A percentile compares a stretch with the other conserved stretches of the same genome.
Evolutionary conservation across 2,797 vertebrate species (phyloP).

Genomic region (Diplodus sargus): DNA sequence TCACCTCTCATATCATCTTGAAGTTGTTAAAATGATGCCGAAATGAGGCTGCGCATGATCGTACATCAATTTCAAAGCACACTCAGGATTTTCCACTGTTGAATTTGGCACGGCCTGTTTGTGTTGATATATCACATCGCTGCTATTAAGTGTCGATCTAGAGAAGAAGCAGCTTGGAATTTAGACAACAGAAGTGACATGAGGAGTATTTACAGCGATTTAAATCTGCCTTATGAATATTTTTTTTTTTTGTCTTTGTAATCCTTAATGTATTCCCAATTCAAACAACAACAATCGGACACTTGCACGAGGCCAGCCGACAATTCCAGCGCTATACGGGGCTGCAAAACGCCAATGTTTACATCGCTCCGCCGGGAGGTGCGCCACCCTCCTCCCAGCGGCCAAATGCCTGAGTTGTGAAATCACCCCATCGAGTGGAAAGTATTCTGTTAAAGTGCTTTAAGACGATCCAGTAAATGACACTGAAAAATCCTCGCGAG

Average conservation of each 20-base stretch:
- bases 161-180: constrained; percentile 16
- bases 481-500: constrained; percentile 43
- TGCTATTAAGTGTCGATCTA: constrained; percentile 22
- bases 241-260: neutral
- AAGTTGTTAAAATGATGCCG: constrained; percentile 30
- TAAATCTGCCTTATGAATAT: neutral
- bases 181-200: neutral
- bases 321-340: constrained; percentile 16
- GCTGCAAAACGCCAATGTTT: constrained; percentile 56
- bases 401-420: constrained; percentile 66
- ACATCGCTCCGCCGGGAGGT: constrained; percentile 45
- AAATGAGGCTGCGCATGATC: constrained; percentile 3
- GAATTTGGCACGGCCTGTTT: constrained; percentile 30
- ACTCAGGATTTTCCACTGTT: constrained; percentile 42
- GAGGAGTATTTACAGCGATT: constrained; percentile 20
- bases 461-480: constrained; percentile 64
- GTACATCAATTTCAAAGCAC: constrained; percentile 36
- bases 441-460: constrained; percentile 69
- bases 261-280: neutral
- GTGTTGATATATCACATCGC: constrained; percentile 35
- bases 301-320: neutral
- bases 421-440: constrained; percentile 70
- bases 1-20: constrained; percentile 28
- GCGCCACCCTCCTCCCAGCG: constrained; percentile 44
- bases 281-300: neutral